Conservation (phyloP, 2,113 vertebrate species). For the Albula goreensis region DNA sequence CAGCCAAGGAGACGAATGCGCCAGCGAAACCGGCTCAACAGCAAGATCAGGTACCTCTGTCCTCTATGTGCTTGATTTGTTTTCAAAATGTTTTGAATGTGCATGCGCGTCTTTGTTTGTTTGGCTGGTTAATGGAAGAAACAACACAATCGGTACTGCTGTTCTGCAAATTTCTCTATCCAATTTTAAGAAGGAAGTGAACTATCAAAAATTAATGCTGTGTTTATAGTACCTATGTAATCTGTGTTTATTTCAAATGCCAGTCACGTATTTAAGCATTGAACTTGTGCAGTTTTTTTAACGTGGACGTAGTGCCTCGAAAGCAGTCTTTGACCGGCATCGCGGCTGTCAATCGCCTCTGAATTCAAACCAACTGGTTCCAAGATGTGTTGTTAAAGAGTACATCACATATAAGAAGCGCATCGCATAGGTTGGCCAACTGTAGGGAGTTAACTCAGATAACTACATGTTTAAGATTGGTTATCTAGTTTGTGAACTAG, state of each 20-base stretch:
- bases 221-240: background rate
- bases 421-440: background rate
- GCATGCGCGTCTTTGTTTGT: background rate
- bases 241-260: background rate
- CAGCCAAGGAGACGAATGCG: constrained; percentile 81
- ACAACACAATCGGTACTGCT: background rate
- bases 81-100: background rate
- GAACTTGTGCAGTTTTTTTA: background rate
- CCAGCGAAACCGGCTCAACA: constrained; percentile 81
- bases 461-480: background rate
- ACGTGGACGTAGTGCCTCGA: background rate
- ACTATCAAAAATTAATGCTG: background rate
- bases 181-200: background rate
- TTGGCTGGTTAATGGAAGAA: background rate
- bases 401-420: background rate
- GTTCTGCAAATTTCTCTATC: background rate
- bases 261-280: background rate
- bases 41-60: constrained; percentile 83
- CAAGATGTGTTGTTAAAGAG: background rate
- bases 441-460: background rate
- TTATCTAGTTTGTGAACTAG: background rate
- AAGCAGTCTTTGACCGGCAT: background rate
- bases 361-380: background rate
- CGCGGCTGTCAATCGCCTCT: background rate
- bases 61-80: constrained; percentile 16